A percentile compares a stretch with the other conserved stretches of the same genome.
phyloP scores from a whole-genome alignment of 64 coral and sea anemone species.

The Cladopsammia gracilis region DNA sequence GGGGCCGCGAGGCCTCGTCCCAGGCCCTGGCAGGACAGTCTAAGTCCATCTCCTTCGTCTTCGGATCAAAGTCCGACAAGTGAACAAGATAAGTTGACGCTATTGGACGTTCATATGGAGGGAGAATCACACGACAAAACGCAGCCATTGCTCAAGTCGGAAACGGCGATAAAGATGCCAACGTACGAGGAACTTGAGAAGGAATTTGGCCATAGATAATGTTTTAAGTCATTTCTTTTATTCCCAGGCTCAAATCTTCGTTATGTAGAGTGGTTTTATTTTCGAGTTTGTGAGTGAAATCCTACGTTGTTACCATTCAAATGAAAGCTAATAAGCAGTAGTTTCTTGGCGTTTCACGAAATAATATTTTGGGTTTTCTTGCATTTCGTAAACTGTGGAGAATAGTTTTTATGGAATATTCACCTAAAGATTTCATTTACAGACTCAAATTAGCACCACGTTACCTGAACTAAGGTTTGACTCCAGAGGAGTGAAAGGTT shows the following conservation, averaged over 20 bases:
- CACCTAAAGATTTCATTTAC: no score
- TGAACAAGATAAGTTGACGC: slow-evolving; percentile 71
- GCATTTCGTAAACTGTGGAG: no score
- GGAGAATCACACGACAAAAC: slow-evolving; percentile 81
- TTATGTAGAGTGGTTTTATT: not conserved
- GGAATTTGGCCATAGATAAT: slow-evolving; percentile 56
- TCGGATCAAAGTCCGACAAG: slow-evolving; percentile 62
- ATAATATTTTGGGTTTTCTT: not conserved
- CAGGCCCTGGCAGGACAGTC: slow-evolving; percentile 64
- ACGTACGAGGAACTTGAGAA: slow-evolving; percentile 80
- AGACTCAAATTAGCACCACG: no score
- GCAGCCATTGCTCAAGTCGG: slow-evolving; percentile 70
- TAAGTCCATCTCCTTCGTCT: slow-evolving; percentile 62
- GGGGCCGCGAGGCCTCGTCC: slow-evolving; percentile 48
- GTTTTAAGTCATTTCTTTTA: not conserved
- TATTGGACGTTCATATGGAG: slow-evolving; percentile 82
- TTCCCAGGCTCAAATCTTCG: no score
- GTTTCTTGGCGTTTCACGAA: no score
- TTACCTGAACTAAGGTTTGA: no score
- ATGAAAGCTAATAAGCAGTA: no score
- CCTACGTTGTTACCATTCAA: no score
- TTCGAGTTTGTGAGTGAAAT: no score
- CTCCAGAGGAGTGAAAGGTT: no score
- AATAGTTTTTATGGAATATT: no score
- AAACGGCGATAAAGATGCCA: slow-evolving; percentile 59